phyloP scores from a whole-genome alignment of 2,888 invertebrate genomes.

The Drosophila demipolita region DNA sequence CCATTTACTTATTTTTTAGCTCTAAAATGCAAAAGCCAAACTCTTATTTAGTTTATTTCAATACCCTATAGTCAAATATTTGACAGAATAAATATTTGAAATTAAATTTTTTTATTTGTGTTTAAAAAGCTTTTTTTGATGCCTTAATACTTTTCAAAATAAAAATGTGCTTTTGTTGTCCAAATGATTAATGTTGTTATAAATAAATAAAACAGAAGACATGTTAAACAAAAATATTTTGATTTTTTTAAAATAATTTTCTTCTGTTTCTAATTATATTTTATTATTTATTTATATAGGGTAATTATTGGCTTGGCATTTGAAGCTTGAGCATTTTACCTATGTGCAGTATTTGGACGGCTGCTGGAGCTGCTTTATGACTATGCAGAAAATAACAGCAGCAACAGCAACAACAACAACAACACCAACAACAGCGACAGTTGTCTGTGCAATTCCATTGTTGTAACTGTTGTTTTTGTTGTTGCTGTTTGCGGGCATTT shows the following conservation, averaged over 20 bases:
- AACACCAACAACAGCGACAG: slow-evolving; percentile 36
- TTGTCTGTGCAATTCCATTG: slow-evolving; percentile 52
- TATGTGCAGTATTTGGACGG: slow-evolving; percentile 46
- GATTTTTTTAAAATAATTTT: neutral
- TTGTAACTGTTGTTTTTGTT: slow-evolving; percentile 46
- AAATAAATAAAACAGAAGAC: neutral
- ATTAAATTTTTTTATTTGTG: neutral
- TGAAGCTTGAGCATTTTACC: neutral
- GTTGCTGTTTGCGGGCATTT: slow-evolving; percentile 55
- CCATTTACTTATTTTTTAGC: slow-evolving; percentile 28
- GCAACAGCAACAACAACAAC: slow-evolving; percentile 30
- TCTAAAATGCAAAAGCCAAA: slow-evolving; percentile 33
- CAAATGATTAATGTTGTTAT: neutral
- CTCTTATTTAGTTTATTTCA: slow-evolving; percentile 23
- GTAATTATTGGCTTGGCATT: slow-evolving; percentile 12
- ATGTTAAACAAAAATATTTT: neutral
- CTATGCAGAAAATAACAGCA: slow-evolving; percentile 36
- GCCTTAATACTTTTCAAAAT: too few relatives aligned
- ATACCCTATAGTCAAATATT: slow-evolving; percentile 28
- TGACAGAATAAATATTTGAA: neutral
- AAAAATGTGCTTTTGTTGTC: neutral
- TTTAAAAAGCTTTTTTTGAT: neutral
- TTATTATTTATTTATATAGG: slow-evolving; percentile 7
- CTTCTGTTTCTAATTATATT: neutral
- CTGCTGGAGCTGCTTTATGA: slow-evolving; percentile 78